phyloP scores from a whole-genome alignment of 2,113 vertebrate genomes.

The Quiscalus mexicanus region DNA sequence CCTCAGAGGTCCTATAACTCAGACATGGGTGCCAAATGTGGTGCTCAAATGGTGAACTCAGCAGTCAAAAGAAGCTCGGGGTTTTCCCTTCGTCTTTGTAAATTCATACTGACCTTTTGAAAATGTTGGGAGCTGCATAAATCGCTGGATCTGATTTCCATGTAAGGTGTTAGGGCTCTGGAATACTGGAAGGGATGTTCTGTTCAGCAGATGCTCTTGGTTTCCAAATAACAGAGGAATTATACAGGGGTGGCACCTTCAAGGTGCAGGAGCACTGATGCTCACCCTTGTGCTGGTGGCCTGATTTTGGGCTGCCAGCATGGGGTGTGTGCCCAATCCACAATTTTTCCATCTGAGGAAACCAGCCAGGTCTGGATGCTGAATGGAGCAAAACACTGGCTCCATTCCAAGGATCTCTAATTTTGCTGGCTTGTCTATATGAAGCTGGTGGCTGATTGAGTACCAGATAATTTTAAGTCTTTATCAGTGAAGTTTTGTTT shows the following conservation, averaged over 20 bases:
- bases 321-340: background rate
- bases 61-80: background rate
- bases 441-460: background rate
- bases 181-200: background rate
- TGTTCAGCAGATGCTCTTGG: background rate
- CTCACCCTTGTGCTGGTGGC: background rate
- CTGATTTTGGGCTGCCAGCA: accelerated
- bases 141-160: background rate
- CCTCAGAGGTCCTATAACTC: background rate
- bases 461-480: background rate
- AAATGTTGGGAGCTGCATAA: background rate
- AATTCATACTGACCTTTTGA: background rate
- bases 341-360: accelerated
- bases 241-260: background rate
- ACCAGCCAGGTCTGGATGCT: background rate
- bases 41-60: background rate
- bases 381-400: background rate
- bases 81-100: background rate
- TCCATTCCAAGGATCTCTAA: background rate
- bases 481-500: background rate
- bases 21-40: background rate
- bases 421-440: background rate
- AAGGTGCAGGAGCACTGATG: background rate
- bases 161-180: background rate
- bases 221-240: background rate